phyloP scores from a whole-genome alignment of 2,113 vertebrate species.

The Ictidomys tridecemlineatus region DNA sequence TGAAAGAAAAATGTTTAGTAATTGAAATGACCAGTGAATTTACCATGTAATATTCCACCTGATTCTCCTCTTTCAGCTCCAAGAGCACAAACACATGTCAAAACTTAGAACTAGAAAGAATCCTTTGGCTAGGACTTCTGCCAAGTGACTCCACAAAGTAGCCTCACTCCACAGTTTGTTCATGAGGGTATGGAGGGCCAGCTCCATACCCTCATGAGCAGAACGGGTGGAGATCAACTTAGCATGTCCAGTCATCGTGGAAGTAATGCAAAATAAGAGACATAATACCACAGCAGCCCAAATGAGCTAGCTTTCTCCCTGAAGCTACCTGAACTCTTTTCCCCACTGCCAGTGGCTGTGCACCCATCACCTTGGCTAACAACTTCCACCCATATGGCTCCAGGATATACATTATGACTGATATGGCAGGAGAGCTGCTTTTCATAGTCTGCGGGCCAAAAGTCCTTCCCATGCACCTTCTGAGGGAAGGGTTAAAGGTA shows the following conservation, averaged over 20 bases:
- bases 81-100: slow-evolving; percentile 9
- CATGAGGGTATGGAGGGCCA: background rate
- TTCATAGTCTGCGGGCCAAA: background rate
- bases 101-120: background rate
- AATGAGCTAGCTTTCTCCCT: background rate
- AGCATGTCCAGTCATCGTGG: background rate
- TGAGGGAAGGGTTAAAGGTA: background rate
- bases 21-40: background rate
- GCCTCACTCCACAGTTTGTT: background rate
- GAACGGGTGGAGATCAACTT: background rate
- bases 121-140: background rate
- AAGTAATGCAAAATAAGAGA: background rate
- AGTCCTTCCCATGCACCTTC: background rate
- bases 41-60: background rate
- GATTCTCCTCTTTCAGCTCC: slow-evolving; percentile 11
- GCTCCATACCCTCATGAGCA: background rate
- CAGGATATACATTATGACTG: background rate
- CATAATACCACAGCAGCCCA: background rate
- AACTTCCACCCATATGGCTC: background rate
- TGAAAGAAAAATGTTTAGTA: background rate
- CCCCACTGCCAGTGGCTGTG: background rate
- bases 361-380: background rate
- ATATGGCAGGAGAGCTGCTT: background rate
- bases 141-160: slow-evolving; percentile 8
- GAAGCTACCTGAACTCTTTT: background rate